Evolutionary conservation across 2,113 vertebrate genomes (phyloP).

Genomic region (Microcebus murinus): DNA sequence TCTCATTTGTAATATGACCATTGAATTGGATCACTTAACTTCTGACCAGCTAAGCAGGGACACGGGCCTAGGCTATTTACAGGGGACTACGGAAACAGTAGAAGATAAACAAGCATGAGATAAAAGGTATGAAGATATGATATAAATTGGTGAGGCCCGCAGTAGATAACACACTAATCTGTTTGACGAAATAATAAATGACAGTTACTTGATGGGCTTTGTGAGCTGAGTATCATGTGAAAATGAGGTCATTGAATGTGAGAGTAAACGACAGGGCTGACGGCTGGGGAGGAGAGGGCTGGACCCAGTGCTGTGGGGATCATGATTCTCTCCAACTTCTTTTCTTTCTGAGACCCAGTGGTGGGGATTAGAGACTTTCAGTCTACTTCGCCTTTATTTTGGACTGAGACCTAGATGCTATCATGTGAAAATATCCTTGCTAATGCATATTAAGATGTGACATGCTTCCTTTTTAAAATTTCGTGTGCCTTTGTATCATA

Average conservation of each 20-base stretch:
- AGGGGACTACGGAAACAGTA: conserved; percentile 40
- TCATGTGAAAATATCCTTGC: too few species aligned
- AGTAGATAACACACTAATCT: conserved; percentile 37
- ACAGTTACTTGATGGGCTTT: neutral
- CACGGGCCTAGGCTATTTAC: neutral
- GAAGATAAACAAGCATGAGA: conserved; percentile 57
- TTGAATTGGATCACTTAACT: conserved; percentile 41
- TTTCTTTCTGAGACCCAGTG: conserved; percentile 58
- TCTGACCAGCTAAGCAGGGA: neutral
- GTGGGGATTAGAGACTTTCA: conserved; percentile 73
- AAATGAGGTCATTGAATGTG: conserved; percentile 41
- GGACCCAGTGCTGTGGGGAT: conserved; percentile 61
- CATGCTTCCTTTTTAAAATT: conserved; percentile 73
- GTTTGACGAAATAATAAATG: conserved; percentile 59
- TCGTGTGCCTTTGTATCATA: conserved; percentile 80
- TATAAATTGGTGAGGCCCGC: neutral
- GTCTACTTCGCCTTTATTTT: conserved; percentile 50
- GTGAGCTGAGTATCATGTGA: conserved; percentile 58
- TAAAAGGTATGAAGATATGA: conserved; percentile 35
- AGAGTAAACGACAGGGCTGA: neutral
- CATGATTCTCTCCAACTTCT: conserved; percentile 32
- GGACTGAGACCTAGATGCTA: too few species aligned
- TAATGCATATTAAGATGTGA: neutral
- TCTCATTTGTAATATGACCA: conserved; percentile 72
- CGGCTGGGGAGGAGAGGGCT: neutral